Evolutionary conservation across 2,888 invertebrate genomes (phyloP), one percentile per base, ranked within the genome.

Genomic region (Conops quadrifasciatus): DNA sequence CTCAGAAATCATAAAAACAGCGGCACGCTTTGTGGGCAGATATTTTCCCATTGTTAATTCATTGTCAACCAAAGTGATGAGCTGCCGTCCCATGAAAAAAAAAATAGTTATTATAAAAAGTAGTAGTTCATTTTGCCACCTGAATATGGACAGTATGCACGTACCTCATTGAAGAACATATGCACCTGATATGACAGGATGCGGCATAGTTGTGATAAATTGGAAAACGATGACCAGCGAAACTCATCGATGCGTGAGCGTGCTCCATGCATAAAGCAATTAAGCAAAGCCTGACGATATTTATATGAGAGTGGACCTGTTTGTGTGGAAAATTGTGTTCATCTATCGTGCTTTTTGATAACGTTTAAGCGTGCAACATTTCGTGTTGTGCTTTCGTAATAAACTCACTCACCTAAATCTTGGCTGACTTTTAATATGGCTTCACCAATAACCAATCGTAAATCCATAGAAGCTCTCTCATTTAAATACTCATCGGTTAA

Each of bases 361-460:
- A n/a, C n/a, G n/a, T n/a, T n/a, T n/a, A n/a, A n/a, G n/a, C n/a
- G n/a, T n/a, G n/a, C n/a, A n/a, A n/a, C n/a, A n/a, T n/a, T n/a
- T n/a, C n/a, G n/a, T n/a, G n/a, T n/a, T n/a, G n/a, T n/a, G n/a
- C n/a, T n/a, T n/a, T n/a, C n/a, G n/a, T 19, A 51, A 51, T 19
- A 51, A 51, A 51, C 2, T n/a, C 24, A 76, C 76, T 71, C 72
- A 82, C 85, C 85, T 43, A 86, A 73, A 66, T 84, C 81, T 19
- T 80, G 79, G 2, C 81, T 80, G 1, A 82, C 80, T 76, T 84
- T 86, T 0, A 86, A 73, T 16, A 86, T 80, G 0, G 84, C 80
- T 70, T 86, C 86, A 0, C 86, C 86, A 63, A 85, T 79, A 24
- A 86, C 81, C 28, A 86, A 73, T 13, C 86, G 79, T 68, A 80